These are phyloP conservation scores for Paedocypris sp. DNA, from an alignment of 2,113 vertebrate species.

Conservation along the genomic window DNA sequence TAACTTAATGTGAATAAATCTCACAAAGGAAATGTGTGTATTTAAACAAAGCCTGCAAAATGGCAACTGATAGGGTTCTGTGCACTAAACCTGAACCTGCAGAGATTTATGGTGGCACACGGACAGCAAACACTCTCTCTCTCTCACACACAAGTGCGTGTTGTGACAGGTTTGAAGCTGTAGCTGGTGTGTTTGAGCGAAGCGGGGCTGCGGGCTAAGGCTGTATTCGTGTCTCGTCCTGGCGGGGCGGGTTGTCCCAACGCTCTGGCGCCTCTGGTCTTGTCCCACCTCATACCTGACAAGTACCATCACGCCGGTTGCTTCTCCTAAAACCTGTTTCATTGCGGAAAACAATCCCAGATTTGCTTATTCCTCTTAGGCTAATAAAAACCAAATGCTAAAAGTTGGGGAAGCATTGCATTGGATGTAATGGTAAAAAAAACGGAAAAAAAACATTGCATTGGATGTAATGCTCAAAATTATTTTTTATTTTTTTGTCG, in stretches of 20 bases:
- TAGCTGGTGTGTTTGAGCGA: constrained; percentile 73
- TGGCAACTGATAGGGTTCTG: too few species aligned
- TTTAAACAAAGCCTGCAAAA: too few species aligned
- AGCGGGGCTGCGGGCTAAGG: constrained; percentile 84
- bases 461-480: too few species aligned
- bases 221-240: constrained; percentile 85
- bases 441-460: too few species aligned
- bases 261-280: constrained; percentile 94
- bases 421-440: too few species aligned
- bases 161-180: constrained; percentile 77
- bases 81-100: neutral
- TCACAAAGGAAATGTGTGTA: neutral
- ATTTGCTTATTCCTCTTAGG: constrained; percentile 12
- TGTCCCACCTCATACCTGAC: constrained; percentile 90
- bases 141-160: constrained; percentile 54
- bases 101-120: neutral
- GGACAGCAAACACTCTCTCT: neutral
- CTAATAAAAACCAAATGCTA: constrained; percentile 15
- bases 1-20: too few species aligned
- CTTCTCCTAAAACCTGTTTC: constrained; percentile 69
- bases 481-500: too few species aligned
- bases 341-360: constrained; percentile 56
- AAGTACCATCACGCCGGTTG: constrained; percentile 82
- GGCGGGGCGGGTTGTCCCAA: constrained; percentile 75
- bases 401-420: neutral